Conservation (phyloP, 2,888 invertebrate species). For the Leptinotarsa juncta region DNA sequence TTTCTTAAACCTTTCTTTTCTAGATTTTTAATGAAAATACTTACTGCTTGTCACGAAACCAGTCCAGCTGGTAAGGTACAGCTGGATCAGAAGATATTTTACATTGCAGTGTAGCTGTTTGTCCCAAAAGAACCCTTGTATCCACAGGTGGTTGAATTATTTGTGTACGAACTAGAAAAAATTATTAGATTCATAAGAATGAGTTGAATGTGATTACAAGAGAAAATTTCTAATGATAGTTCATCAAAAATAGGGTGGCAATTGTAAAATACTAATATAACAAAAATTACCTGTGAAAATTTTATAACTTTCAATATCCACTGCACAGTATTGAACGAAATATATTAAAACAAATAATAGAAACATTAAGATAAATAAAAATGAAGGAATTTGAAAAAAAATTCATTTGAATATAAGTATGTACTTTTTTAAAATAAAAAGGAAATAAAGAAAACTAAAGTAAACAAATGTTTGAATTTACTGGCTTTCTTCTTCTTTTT, state of each 20-base stretch:
- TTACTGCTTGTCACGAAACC: constrained; percentile 89
- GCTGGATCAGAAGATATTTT: constrained; percentile 92
- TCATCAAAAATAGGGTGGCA: not conserved
- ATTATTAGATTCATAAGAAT: not conserved
- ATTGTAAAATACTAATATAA: not conserved
- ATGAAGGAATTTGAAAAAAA: not conserved
- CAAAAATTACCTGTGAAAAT: constrained; percentile 1
- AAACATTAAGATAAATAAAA: constrained; percentile 17
- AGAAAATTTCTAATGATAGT: too few relatives aligned
- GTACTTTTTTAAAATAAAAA: not conserved
- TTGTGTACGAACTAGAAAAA: constrained; percentile 83
- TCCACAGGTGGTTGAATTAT: constrained; percentile 94
- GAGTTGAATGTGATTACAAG: too few relatives aligned
- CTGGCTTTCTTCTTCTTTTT: constrained; percentile 17
- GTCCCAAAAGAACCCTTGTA: constrained; percentile 90
- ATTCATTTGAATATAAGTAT: not conserved
- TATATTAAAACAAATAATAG: not conserved
- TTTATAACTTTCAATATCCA: not conserved
- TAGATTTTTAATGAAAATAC: constrained; percentile 57
- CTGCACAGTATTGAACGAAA: not conserved
- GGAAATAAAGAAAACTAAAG: not conserved
- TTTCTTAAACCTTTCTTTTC: not conserved
- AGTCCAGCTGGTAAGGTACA: constrained; percentile 86
- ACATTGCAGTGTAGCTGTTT: constrained; percentile 93
- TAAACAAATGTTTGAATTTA: constrained; percentile 1